phyloP scores from a whole-genome alignment of 2,113 vertebrate species.

The Cyprinodon brontotheroides region DNA sequence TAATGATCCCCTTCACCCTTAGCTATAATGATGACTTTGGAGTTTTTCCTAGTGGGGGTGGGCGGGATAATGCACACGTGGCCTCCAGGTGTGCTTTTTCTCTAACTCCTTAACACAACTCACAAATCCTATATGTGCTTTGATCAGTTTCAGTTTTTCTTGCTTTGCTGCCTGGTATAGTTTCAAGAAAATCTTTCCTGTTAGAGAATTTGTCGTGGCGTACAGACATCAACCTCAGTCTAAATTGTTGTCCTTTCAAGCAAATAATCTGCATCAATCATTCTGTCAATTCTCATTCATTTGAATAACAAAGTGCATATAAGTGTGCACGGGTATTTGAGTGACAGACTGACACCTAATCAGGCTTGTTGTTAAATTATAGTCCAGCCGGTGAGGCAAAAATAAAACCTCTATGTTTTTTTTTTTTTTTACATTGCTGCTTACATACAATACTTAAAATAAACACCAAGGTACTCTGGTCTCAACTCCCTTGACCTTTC shows the following conservation, averaged over 20 bases:
- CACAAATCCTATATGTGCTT: neutral
- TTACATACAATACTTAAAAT: slow-evolving; percentile 43
- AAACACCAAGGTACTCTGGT: slow-evolving; percentile 33
- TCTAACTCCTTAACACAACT: slow-evolving; percentile 10
- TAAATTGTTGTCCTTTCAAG: slow-evolving; percentile 12
- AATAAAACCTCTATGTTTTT: slow-evolving; percentile 56
- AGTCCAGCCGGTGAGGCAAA: slow-evolving; percentile 30
- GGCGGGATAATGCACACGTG: slow-evolving; percentile 71
- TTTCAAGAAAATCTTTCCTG: neutral
- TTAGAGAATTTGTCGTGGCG: neutral
- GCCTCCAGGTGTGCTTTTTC: slow-evolving; percentile 72
- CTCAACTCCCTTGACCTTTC: slow-evolving; percentile 52
- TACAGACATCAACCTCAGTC: slow-evolving; percentile 1
- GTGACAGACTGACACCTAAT: slow-evolving; percentile 40
- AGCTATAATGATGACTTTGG: slow-evolving; percentile 70
- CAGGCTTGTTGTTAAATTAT: slow-evolving; percentile 27
- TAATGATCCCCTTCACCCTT: slow-evolving; percentile 75
- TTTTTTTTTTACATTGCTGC: slow-evolving; percentile 25
- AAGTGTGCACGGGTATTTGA: slow-evolving; percentile 11
- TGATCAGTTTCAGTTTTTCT: neutral
- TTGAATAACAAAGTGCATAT: neutral
- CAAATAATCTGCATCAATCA: slow-evolving; percentile 43
- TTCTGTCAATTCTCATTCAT: slow-evolving; percentile 17
- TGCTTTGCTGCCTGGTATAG: neutral
- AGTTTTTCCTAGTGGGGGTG: slow-evolving; percentile 51